Evolutionary conservation across 2,797 vertebrate species (phyloP), one percentile per base, ranked within the genome.

Genomic region (Taeniopygia guttata): DNA sequence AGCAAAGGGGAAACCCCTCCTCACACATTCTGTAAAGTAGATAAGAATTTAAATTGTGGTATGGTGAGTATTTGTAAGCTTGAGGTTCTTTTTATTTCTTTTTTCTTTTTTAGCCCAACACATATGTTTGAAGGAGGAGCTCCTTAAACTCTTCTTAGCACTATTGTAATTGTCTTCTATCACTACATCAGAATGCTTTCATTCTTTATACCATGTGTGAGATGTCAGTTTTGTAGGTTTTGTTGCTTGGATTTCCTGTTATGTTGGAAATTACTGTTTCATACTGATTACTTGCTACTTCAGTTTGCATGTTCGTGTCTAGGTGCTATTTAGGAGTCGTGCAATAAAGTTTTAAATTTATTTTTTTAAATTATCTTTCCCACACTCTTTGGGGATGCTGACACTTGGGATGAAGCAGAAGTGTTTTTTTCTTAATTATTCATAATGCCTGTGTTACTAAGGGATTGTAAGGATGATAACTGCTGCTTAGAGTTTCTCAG

Each of bases 11-110:
- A 99, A 97, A 99, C 98, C 1, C 99, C 99, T 32, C 99, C 99
- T 51, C 99, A 99, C 87, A 99, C 99, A 11, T 99, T 99, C 95
- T 99, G 99, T 95, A 99, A 99, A 96, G 98, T 99, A 94, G 99
- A 99, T 91, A 99, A 99, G 97, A 99, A 99, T 97, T 99, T 99
- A 93, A 99, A 99, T 93, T 98, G 99, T 88, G 99, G 99, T 96
- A 99, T 99, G 99, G 99, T 99, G 83, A 97, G 98, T 95, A 93
- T 58, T 81, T 80, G 43, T 25, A 78, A 52, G 11, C 13, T 59
- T 46, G 13, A 40, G 5, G 25, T 1, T 4, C 12, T 10, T 34
- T 34, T 43, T 36, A 16, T 23, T 52, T 60, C 13, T 15, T 26
- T n/a, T 29, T 58, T 4, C 2, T 30, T 45, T 51, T 40, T 38